Base-by-base conservation (phyloP, 2,888 invertebrate genomes). In the Myopa tessellatipennis region DNA sequence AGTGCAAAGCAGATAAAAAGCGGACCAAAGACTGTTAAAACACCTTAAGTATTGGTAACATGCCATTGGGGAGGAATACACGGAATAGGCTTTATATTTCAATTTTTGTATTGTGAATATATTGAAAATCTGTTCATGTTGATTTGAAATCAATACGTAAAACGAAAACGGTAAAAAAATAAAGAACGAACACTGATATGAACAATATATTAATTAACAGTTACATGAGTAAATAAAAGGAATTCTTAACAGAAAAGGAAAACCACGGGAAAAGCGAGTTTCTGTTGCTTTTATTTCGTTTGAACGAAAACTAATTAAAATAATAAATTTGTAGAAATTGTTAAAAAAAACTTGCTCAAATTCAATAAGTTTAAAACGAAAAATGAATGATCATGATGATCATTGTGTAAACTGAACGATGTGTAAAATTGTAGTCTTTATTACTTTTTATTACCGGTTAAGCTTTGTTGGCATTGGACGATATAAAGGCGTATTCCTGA, bases 401-500 rank as follows among this genome's bases (percentile, higher is more conserved):
- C 74, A 50, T 68, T 58, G 70, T 18, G 38, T 70, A 69, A 77
- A 72, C 73, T 79, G 69, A 45, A 8, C 45, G 45, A 50, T 68
- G 61, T 70, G 73, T 74, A 79, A 77, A 68, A 65, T 76, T 76
- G 76, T 78, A 74, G 79, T 80, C 79, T 79, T 80, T 76, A 79
- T 83, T 86, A 83, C 83, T 87, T 86, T 90, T 45, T 45, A 45
- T 45, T 90, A 90, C 90, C 90, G 87, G 87, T 89, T 86, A 85
- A 90, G 87, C 87, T 90, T 90, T 83, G 89, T 85, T 87, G 90
- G 90, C 87, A 89, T 83, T 85, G 87, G 87, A 83, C 88, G 89
- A 87, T 87, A 85, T 85, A 88, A 86, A 85, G 88, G 87, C 85
- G 88, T 87, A 83, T 85, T 85, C 87, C 87, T 87, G 86, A 84